Evolutionary conservation across 2,113 vertebrate species (phyloP).

Genomic region (Rhabdomys dilectus): DNA sequence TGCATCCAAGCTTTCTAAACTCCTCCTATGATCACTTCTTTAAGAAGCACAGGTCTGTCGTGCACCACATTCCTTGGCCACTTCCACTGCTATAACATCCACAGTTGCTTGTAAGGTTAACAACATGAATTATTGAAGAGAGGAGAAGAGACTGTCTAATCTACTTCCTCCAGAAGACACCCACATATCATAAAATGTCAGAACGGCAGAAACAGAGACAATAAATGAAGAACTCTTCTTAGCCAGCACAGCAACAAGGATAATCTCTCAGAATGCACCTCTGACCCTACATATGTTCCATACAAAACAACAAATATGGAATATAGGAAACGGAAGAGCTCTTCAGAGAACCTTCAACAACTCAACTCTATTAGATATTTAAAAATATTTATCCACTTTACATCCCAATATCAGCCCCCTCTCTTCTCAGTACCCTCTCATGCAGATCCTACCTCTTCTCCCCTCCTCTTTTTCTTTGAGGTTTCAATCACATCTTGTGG

Average conservation of each 20-base stretch:
- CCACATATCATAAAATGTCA: slow-evolving; percentile 37
- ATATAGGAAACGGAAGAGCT: neutral
- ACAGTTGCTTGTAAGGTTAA: slow-evolving; percentile 60
- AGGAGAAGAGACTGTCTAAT: slow-evolving; percentile 35
- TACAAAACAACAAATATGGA: neutral
- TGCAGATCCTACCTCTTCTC: too few species aligned
- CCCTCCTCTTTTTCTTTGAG: too few species aligned
- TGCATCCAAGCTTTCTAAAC: neutral
- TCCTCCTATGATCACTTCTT: neutral
- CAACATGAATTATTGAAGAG: slow-evolving; percentile 65
- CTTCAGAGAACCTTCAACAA: slow-evolving; percentile 6
- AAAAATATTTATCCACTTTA: neutral
- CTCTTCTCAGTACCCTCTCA: too few species aligned
- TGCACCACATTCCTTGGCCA: slow-evolving; percentile 16
- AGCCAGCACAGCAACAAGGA: neutral
- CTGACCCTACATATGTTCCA: neutral
- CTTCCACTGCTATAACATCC: neutral
- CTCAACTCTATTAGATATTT: neutral
- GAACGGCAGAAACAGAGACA: slow-evolving; percentile 57
- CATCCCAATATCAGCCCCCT: too few species aligned
- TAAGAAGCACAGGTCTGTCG: slow-evolving; percentile 7
- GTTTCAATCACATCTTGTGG: neutral
- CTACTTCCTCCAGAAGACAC: slow-evolving; percentile 42
- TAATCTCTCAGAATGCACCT: neutral
- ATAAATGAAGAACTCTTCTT: neutral